Percentiles rank a stretch among this genome's conserved stretches.
Conservation (phyloP, 64 coral and sea anemone species). For the Trachythela sp. region DNA sequence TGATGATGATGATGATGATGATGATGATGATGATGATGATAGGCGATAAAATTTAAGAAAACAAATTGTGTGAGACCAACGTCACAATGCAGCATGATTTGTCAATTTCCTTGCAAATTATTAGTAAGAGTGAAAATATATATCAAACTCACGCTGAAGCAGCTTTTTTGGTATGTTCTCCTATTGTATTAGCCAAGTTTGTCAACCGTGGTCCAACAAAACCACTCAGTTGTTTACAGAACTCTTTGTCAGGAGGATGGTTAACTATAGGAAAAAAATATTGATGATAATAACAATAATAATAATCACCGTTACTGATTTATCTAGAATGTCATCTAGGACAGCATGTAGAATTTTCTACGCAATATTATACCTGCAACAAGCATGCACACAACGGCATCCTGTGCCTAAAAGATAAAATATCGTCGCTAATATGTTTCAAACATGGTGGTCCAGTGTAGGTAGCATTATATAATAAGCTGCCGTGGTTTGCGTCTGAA, state of each 20-base stretch:
- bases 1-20: not conserved
- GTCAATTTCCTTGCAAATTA: too few relatives aligned
- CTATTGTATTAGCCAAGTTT: constrained; percentile 73
- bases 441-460: too few relatives aligned
- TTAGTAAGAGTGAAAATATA: too few relatives aligned
- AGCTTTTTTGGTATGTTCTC: constrained; percentile 76
- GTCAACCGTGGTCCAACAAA: constrained; percentile 86
- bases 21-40: not conserved
- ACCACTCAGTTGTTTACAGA: constrained; percentile 69
- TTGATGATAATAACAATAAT: not conserved
- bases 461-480: too few relatives aligned
- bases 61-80: too few relatives aligned
- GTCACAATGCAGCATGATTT: too few relatives aligned
- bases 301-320: too few relatives aligned
- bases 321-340: too few relatives aligned
- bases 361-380: constrained; percentile 51
- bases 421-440: too few relatives aligned
- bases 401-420: constrained; percentile 63
- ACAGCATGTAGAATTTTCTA: not conserved
- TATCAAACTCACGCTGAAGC: too few relatives aligned
- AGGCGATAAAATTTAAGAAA: not conserved
- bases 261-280: not conserved
- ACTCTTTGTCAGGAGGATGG: constrained; percentile 48
- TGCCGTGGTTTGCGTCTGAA: too few relatives aligned
- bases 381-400: constrained; percentile 82